phyloP scores from a whole-genome alignment of 2,113 vertebrate species.

The Macquaria australasica region DNA sequence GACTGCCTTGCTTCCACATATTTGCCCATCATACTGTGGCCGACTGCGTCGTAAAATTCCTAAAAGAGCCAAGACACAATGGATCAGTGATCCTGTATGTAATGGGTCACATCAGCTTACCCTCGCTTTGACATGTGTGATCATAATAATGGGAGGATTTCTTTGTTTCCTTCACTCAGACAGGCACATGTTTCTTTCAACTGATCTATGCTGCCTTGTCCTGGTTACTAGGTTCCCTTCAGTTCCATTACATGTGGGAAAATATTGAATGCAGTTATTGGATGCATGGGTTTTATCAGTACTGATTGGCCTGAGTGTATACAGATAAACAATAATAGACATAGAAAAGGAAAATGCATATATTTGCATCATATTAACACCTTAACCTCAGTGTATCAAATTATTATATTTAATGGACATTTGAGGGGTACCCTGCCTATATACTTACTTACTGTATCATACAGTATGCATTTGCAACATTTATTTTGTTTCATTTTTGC shows the following conservation, averaged over 20 bases:
- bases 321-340: not conserved
- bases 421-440: not conserved
- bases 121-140: not conserved
- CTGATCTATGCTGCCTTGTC: not conserved
- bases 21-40: constrained; percentile 4
- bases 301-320: not conserved
- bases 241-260: not conserved
- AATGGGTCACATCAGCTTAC: constrained; percentile 1
- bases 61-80: constrained; percentile 2
- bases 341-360: not conserved
- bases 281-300: not conserved
- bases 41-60: constrained; percentile 21
- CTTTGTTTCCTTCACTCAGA: not conserved
- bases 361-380: not conserved
- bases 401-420: not conserved
- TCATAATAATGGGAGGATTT: not conserved
- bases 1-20: constrained; percentile 17
- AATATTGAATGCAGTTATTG: not conserved
- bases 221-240: not conserved
- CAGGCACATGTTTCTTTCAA: not conserved
- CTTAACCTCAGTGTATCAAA: not conserved
- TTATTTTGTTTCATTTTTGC: not conserved
- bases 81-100: constrained; percentile 16
- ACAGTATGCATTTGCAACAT: not conserved
- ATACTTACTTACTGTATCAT: not conserved